These are phyloP conservation scores for Drosophila gunungcola DNA, from an alignment of 1,140 invertebrate genomes.

Conservation along the genomic window DNA sequence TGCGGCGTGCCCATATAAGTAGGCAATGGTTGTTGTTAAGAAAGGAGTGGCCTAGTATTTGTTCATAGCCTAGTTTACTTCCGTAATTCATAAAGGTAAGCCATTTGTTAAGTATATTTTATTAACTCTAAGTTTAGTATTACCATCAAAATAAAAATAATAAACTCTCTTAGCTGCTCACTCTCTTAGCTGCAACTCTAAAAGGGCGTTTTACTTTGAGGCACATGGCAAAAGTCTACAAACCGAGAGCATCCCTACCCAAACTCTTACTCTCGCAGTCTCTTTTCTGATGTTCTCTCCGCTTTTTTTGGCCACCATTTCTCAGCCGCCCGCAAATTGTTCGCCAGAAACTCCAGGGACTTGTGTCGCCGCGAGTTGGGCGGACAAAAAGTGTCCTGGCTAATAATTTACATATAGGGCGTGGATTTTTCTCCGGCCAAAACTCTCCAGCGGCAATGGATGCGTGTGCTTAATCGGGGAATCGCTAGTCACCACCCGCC, in stretches of 20 bases:
- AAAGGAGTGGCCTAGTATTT: not conserved
- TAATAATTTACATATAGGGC: slow-evolving; percentile 84
- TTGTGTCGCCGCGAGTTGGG: slow-evolving; percentile 49
- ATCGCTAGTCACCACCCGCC: not conserved
- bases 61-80: too few relatives aligned
- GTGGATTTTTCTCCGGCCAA: slow-evolving; percentile 73
- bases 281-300: slow-evolving; percentile 13
- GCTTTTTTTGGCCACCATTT: slow-evolving; percentile 41
- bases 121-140: not conserved
- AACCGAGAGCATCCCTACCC: slow-evolving; percentile 23
- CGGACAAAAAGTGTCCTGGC: slow-evolving; percentile 75
- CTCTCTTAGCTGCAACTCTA: slow-evolving; percentile 58
- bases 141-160: slow-evolving; percentile 4
- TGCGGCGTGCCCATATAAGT: not conserved
- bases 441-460: slow-evolving; percentile 56
- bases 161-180: slow-evolving; percentile 6
- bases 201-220: slow-evolving; percentile 79
- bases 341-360: slow-evolving; percentile 65
- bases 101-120: not conserved
- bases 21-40: not conserved
- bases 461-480: slow-evolving; percentile 48
- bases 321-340: slow-evolving; percentile 57
- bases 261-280: slow-evolving; percentile 11
- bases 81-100: not conserved
- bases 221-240: slow-evolving; percentile 59